Percentiles rank a stretch among this genome's conserved stretches.
Evolutionary conservation across 2,113 vertebrate genomes (phyloP).

Genomic region (Amblyornis subalaris): DNA sequence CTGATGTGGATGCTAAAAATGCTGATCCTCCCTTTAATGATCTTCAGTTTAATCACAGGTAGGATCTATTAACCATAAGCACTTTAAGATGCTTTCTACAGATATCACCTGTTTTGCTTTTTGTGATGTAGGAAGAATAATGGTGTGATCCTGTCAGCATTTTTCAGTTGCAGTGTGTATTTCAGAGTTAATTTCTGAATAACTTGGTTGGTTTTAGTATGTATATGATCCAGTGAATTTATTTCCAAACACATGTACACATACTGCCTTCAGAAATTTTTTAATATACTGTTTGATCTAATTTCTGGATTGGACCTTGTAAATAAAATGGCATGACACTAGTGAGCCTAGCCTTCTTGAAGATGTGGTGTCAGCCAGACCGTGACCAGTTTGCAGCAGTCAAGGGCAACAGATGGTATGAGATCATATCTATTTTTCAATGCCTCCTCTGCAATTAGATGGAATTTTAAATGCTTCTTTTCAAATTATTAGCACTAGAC

Average conservation of each 20-base stretch:
- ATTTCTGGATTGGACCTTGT: not conserved
- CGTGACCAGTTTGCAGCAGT: not conserved
- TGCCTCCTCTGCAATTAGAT: not conserved
- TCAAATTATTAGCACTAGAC: not conserved
- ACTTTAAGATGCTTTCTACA: conserved; percentile 34
- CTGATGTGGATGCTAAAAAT: conserved; percentile 99
- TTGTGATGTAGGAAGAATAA: not conserved
- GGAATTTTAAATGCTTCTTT: not conserved
- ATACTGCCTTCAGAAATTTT: not conserved
- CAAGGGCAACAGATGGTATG: not conserved
- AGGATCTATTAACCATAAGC: conserved; percentile 30
- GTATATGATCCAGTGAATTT: not conserved
- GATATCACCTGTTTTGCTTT: not conserved
- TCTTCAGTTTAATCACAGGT: conserved; percentile 99
- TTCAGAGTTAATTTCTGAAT: not conserved
- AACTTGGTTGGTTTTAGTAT: not conserved
- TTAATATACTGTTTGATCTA: not conserved
- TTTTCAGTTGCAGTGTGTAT: not conserved
- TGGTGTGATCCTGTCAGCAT: not conserved
- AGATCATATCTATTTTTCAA: not conserved
- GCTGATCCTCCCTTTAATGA: conserved; percentile 97
- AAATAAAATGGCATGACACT: not conserved
- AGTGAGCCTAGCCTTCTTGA: not conserved
- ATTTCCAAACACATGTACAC: not conserved
- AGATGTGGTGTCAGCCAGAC: not conserved